Evolutionary conservation across 2,113 vertebrate genomes (phyloP).

Genomic region (Nothoprocta pentlandii): DNA sequence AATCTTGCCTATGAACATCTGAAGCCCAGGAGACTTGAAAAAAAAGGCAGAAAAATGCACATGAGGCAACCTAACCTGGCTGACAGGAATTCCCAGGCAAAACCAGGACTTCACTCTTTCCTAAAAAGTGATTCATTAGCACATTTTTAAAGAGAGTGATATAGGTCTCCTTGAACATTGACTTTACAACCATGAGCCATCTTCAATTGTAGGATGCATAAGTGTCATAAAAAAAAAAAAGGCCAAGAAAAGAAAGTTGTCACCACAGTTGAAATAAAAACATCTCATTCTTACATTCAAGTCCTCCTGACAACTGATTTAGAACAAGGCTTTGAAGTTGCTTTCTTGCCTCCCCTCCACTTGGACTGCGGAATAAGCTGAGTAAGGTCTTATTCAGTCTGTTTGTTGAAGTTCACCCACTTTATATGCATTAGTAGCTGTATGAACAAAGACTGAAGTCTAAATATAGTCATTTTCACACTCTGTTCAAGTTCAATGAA

Average conservation of each 20-base stretch:
- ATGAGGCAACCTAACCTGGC: background rate
- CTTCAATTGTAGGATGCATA: background rate
- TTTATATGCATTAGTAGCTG: background rate
- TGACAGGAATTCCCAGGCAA: background rate
- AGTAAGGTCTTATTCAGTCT: background rate
- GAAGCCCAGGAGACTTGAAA: background rate
- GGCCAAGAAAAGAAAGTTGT: background rate
- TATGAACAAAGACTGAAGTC: background rate
- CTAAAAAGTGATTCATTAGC: background rate
- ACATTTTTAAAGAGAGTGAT: background rate
- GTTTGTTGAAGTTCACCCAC: background rate
- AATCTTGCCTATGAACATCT: background rate
- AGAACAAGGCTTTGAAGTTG: background rate
- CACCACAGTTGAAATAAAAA: background rate
- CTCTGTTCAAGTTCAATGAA: constrained; percentile 4
- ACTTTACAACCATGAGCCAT: background rate
- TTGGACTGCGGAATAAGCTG: background rate
- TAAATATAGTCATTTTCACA: constrained; percentile 18
- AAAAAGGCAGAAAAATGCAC: background rate
- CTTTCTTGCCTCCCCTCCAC: background rate
- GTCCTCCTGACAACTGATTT: background rate
- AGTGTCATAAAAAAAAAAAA: background rate
- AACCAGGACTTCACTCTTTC: background rate
- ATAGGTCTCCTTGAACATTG: background rate
- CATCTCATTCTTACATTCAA: background rate